Evolutionary conservation across 2,797 vertebrate species (phyloP), one percentile per base, ranked within the genome.

Genomic region (Cirrhinus mrigala): DNA sequence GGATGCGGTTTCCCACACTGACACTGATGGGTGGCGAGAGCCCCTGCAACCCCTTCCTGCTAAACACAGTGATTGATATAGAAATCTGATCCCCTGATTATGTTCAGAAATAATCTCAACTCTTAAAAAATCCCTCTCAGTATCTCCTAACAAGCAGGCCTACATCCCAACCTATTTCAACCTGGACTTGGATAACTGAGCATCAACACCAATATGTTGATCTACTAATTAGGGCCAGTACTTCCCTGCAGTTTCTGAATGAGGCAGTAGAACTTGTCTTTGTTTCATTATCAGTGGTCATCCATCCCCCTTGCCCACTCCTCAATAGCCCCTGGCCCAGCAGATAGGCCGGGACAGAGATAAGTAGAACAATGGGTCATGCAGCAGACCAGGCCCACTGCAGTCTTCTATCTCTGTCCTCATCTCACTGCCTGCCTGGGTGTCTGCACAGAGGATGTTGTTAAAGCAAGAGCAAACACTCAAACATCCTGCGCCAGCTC

Each of bases 401-500:
- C 91, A 85, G 89, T 89, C 86, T 92, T 91, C 93, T 95, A 95
- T 95, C 95, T 95, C 89, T 89, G 89, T 87, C 91, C 90, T 91
- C 93, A 95, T 95, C 94, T 94, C 88, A 92, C 92, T 92, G 91
- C 90, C 81, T 79, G 88, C 84, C 91, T 91, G 68, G 93, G 93
- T 93, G 94, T 93, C 92, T 93, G 92, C 90, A 90, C 92, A 93
- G 94, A 96, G 94, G 95, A 95, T 94, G 95, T 95, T 96, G 94
- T 96, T 95, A 94, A 94, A 95, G 92, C 92, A 93, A 95, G 77
- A 91, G 92, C 93, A 96, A 95, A 95, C 94, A 95, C 91, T 95
- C 92, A 94, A 95, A 95, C 94, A 96, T 96, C 95, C 94, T 95
- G 95, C 91, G 89, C 89, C 92, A 90, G 48, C 64, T 64, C 77